Conservation (phyloP, 2,113 vertebrate species). For the Parotia lawesii region DNA sequence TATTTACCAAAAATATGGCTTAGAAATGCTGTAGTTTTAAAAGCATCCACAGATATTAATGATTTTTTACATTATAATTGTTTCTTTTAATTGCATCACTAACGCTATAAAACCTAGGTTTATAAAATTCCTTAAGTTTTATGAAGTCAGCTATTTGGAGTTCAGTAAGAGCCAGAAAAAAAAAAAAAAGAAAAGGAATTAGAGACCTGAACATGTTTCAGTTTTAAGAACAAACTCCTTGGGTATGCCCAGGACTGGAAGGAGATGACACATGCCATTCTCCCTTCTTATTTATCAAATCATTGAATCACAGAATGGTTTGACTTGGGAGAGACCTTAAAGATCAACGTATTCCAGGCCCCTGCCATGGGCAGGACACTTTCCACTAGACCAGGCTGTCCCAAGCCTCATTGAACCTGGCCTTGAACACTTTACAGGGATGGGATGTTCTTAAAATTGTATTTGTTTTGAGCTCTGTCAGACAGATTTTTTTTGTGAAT, state of each 20-base stretch:
- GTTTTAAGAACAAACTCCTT: not conserved
- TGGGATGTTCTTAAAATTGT: not conserved
- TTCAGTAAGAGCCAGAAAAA: not conserved
- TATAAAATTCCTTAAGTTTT: not conserved
- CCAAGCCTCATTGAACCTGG: not conserved
- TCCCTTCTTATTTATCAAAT: not conserved
- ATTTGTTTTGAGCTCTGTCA: not conserved
- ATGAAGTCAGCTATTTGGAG: not conserved
- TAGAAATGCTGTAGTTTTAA: not conserved
- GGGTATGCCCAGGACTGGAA: not conserved
- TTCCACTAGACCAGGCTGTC: not conserved
- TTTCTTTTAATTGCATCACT: not conserved
- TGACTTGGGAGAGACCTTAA: not conserved
- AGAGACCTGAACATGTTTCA: not conserved
- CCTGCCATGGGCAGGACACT: not conserved
- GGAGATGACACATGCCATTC: not conserved
- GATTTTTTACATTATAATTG: not conserved
- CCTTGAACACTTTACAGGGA: not conserved
- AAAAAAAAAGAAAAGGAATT: not conserved
- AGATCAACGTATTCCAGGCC: not conserved
- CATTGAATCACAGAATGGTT: not conserved
- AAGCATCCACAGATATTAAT: not conserved
- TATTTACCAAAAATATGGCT: not conserved
- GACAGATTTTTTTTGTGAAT: not conserved
- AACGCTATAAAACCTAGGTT: not conserved